phyloP scores from a whole-genome alignment of 1,140 invertebrate genomes.

The Amyelois transitella region DNA sequence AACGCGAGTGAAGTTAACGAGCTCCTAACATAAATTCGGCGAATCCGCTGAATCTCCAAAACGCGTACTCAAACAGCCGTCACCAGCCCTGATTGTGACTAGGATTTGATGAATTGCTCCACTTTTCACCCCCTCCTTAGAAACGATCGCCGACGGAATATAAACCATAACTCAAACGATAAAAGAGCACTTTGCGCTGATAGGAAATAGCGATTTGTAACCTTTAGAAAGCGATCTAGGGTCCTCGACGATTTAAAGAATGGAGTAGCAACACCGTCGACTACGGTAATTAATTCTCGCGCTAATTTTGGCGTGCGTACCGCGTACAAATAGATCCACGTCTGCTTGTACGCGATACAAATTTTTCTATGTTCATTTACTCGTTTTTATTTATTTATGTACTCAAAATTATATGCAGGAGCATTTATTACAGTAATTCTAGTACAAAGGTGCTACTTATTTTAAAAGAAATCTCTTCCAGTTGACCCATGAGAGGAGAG shows the following conservation, averaged over 20 bases:
- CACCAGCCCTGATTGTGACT: slow-evolving; percentile 46
- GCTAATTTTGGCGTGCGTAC: background rate
- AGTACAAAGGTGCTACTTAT: too few relatives aligned
- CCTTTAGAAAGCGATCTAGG: background rate
- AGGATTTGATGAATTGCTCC: slow-evolving; percentile 48
- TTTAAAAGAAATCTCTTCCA: too few relatives aligned
- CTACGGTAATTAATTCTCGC: slow-evolving; percentile 16
- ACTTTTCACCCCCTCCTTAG: slow-evolving; percentile 31
- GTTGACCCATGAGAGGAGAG: too few relatives aligned
- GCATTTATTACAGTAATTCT: too few relatives aligned
- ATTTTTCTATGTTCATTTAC: too few relatives aligned
- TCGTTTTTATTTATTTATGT: too few relatives aligned
- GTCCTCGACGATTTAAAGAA: slow-evolving; percentile 8
- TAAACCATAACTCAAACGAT: background rate
- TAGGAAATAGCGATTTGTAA: background rate
- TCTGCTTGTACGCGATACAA: background rate
- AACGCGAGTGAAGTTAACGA: slow-evolving; percentile 31
- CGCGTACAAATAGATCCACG: background rate
- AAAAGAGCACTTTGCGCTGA: background rate
- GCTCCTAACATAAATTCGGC: slow-evolving; percentile 38
- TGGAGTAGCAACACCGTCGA: slow-evolving; percentile 9
- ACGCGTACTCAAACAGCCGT: slow-evolving; percentile 29
- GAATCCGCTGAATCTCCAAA: slow-evolving; percentile 36
- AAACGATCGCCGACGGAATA: background rate
- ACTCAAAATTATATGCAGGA: too few relatives aligned